A percentile compares a stretch with the other conserved stretches of the same genome.
Conservation (phyloP, 1,140 invertebrate species). For the Aradophagus sp. region DNA sequence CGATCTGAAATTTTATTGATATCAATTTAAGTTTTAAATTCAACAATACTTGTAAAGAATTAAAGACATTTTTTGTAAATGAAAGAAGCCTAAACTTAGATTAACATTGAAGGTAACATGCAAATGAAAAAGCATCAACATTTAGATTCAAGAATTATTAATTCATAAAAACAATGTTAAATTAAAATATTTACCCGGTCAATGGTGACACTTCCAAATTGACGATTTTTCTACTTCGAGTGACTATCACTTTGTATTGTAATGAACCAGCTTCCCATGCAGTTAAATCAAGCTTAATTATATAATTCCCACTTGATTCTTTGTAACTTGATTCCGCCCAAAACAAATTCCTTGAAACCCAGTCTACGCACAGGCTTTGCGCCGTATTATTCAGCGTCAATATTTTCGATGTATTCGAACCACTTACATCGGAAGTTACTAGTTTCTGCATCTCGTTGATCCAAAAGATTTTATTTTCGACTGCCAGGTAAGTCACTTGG, state of each 20-base stretch:
- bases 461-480: slow-evolving; percentile 87
- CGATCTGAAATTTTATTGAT: slow-evolving; percentile 77
- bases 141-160: no score
- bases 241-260: slow-evolving; percentile 72
- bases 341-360: slow-evolving; percentile 88
- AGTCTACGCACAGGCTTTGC: slow-evolving; percentile 85
- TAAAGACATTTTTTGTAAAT: slow-evolving; percentile 1
- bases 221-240: slow-evolving; percentile 74
- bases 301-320: slow-evolving; percentile 62
- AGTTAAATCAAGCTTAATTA: slow-evolving; percentile 66
- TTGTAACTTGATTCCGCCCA: slow-evolving; percentile 80
- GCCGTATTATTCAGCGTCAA: slow-evolving; percentile 80
- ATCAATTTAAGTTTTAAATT: no score
- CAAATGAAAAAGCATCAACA: no score
- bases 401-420: slow-evolving; percentile 78
- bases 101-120: no score
- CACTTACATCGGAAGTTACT: slow-evolving; percentile 79
- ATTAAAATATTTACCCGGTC: slow-evolving; percentile 74
- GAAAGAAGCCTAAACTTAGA: no score
- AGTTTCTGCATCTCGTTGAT: slow-evolving; percentile 87
- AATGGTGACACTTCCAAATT: slow-evolving; percentile 84
- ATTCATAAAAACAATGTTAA: no score
- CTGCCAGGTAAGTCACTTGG: slow-evolving; percentile 78
- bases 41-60: no score
- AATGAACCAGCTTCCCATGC: slow-evolving; percentile 72